Percentiles rank a stretch among this genome's conserved stretches.
phyloP scores from a whole-genome alignment of 2,888 invertebrate species.

The Metellina segmentata region DNA sequence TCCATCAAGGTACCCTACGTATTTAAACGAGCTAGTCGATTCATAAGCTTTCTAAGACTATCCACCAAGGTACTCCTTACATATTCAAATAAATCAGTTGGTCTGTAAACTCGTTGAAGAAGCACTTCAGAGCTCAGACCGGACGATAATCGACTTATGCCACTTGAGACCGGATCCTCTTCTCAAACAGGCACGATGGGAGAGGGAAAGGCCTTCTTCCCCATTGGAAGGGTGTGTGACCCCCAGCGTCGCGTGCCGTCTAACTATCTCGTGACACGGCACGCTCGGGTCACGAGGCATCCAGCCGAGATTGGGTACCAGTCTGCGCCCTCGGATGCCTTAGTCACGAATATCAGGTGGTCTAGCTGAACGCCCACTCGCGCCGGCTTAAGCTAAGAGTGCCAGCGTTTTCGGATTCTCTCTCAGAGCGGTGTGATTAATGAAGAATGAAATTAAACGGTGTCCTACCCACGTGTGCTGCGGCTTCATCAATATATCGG shows the following conservation, averaged over 20 bases:
- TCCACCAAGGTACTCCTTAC: too few relatives aligned
- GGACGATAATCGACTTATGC: neutral
- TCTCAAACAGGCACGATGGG: neutral
- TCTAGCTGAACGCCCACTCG: conserved; percentile 26
- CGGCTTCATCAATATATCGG: conserved; percentile 28
- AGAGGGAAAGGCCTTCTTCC: conserved; percentile 21
- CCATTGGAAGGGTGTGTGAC: conserved; percentile 58
- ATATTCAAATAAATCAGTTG: too few relatives aligned
- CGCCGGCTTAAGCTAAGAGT: conserved; percentile 6
- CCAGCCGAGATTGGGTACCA: conserved; percentile 41
- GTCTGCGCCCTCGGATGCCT: conserved; percentile 16
- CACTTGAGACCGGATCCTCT: neutral
- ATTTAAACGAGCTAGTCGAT: too few relatives aligned
- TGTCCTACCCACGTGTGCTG: conserved; percentile 5
- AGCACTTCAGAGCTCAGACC: too few relatives aligned
- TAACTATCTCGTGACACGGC: conserved; percentile 69
- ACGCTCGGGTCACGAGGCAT: conserved; percentile 59
- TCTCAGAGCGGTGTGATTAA: conserved; percentile 45
- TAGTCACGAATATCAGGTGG: conserved; percentile 66
- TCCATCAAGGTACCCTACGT: too few relatives aligned
- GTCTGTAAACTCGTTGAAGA: too few relatives aligned
- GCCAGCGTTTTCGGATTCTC: neutral
- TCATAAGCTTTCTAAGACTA: too few relatives aligned
- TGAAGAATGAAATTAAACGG: conserved; percentile 48
- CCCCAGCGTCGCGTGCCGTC: conserved; percentile 68